Percentiles rank a stretch among this genome's conserved stretches.
Conservation (phyloP, 2,113 vertebrate genomes). For the Dromaius novaehollandiae region DNA sequence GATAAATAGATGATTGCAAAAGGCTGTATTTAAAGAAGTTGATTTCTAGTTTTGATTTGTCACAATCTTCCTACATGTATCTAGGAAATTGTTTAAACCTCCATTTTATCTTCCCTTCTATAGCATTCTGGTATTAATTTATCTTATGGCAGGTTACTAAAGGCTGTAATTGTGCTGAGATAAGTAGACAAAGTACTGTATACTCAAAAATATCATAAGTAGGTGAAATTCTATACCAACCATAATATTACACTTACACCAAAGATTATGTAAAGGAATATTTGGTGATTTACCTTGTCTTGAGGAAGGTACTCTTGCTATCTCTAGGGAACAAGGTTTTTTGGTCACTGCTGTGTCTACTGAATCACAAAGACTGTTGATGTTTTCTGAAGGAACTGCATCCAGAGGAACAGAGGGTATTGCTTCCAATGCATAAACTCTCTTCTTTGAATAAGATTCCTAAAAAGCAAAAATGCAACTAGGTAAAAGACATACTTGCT, state of each 20-base stretch:
- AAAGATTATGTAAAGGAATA: not conserved
- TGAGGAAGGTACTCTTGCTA: constrained; percentile 81
- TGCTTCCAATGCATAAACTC: constrained; percentile 82
- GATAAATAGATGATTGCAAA: not conserved
- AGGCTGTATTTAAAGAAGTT: not conserved
- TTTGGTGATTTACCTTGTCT: constrained; percentile 82
- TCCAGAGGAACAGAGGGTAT: constrained; percentile 88
- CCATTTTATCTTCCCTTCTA: not conserved
- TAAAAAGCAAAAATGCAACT: constrained; percentile 68
- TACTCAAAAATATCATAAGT: constrained; percentile 34
- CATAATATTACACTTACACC: not conserved
- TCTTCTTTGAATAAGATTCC: constrained; percentile 86
- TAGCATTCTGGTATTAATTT: not conserved
- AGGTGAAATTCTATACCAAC: constrained; percentile 42
- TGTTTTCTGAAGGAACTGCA: constrained; percentile 87
- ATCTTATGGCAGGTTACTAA: not conserved
- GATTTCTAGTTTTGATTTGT: not conserved
- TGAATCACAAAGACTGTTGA: constrained; percentile 89
- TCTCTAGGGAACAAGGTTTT: constrained; percentile 94
- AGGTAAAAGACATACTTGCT: constrained; percentile 12
- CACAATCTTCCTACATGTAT: not conserved
- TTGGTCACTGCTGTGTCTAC: constrained; percentile 91
- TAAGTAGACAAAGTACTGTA: constrained; percentile 63
- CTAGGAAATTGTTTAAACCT: not conserved
- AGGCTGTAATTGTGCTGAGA: not conserved